Evolutionary conservation across 2,797 vertebrate species (phyloP).

Genomic region (Botia kubotai): DNA sequence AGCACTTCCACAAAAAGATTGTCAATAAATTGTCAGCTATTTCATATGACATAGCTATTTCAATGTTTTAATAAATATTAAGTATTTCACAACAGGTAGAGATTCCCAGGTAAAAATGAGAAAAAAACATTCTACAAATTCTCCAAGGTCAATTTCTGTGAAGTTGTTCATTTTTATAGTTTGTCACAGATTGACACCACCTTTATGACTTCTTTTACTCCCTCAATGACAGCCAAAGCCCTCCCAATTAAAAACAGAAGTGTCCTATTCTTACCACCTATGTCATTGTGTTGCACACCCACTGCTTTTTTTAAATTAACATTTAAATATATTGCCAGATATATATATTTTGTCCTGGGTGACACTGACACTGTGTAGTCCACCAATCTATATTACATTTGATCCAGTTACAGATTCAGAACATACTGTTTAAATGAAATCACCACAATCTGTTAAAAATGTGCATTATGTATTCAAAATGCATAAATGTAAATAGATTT

Average conservation of each 20-base stretch:
- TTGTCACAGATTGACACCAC: slow-evolving; percentile 37
- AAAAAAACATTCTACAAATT: not conserved
- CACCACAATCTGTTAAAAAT: too few relatives aligned
- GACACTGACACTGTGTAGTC: not conserved
- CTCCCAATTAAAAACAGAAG: slow-evolving; percentile 19
- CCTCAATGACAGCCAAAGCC: not conserved
- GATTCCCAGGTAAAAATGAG: not conserved
- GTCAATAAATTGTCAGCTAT: slow-evolving; percentile 12
- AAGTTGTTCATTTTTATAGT: slow-evolving; percentile 26
- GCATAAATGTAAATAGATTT: not conserved
- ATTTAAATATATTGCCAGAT: slow-evolving; percentile 12
- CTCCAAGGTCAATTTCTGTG: slow-evolving; percentile 24
- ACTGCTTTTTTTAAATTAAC: not conserved
- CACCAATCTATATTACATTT: not conserved
- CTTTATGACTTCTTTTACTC: slow-evolving; percentile 9
- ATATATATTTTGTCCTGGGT: not conserved
- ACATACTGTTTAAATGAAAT: too few relatives aligned
- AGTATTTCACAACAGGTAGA: not conserved
- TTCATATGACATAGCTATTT: not conserved
- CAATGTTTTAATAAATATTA: not conserved
- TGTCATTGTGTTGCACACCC: slow-evolving; percentile 14
- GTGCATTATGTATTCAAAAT: too few relatives aligned
- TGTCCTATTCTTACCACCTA: slow-evolving; percentile 20
- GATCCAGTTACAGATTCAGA: too few relatives aligned
- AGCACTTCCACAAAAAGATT: not conserved